Evolutionary conservation across 2,888 invertebrate species (phyloP), one percentile per base, ranked within the genome.

Genomic region (Salpingus planirostris): DNA sequence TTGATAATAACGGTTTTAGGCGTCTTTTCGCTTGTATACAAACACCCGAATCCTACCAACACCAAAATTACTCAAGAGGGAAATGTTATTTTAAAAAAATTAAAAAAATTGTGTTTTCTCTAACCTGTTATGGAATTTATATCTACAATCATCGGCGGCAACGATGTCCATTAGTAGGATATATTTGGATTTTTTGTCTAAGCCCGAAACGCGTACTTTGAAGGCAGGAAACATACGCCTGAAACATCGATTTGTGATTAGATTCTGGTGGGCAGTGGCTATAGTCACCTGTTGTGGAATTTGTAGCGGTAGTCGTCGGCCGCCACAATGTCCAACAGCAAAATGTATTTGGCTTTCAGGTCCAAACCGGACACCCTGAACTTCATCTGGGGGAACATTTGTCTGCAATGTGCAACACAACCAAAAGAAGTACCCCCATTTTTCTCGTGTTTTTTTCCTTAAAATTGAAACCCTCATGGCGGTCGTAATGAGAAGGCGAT

Each of bases 331-430:
- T 98, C 97, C 84, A 97, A 78, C 58, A 98, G 79, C 44, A 97
- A 78, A 68, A 96, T 95, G 79, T 98, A 97, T 74, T 98, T 98
- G 64, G 95, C 90, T 73, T 95, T 91, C 67, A 93, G 87, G 76
- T 98, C 96, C 73, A 98, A 74, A 56, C 97, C 97, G 63, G 90
- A 89, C 59, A 97, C 89, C 64, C 95, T 87, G 70, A 96, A 95
- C 78, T 96, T 96, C 86, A 90, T 96, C 73, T 97, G 93, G 60
- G 97, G 97, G 73, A 98, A 98, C 91, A 98, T 97, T 79, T 97
- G 92, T 77, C 96, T 97, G 82, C 45, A 82, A 75, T n/a, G n/a
- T n/a, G n/a, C n/a, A n/a, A n/a, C n/a, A n/a, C n/a, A n/a, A n/a
- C n/a, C n/a, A n/a, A n/a, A n/a, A n/a, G n/a, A n/a, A n/a, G n/a